Evolutionary conservation across 2,888 invertebrate genomes (phyloP).

Genomic region (Caenorhabditis sp.): DNA sequence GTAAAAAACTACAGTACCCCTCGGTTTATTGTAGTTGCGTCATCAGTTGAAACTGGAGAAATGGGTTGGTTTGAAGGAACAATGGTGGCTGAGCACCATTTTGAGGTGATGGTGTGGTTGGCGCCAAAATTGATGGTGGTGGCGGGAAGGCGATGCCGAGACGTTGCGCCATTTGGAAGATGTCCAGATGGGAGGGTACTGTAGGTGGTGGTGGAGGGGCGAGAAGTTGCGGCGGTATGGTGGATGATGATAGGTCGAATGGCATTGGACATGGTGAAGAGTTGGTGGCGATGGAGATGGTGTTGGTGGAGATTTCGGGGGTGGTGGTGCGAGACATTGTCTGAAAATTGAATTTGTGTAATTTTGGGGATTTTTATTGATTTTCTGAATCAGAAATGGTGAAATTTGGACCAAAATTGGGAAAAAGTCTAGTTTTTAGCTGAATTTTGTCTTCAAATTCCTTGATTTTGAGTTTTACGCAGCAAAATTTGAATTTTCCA

Average conservation of each 20-base stretch:
- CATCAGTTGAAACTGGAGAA: not conserved
- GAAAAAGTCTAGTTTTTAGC: too few species aligned
- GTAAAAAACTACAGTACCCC: too few species aligned
- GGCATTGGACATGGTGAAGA: slow-evolving; percentile 3
- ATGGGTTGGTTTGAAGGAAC: too few species aligned
- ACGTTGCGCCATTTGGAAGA: slow-evolving; percentile 28
- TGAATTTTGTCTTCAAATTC: too few species aligned
- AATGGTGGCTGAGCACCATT: too few species aligned
- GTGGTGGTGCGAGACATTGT: slow-evolving; percentile 23
- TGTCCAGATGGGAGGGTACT: slow-evolving; percentile 9
- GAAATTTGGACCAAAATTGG: too few species aligned
- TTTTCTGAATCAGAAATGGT: too few species aligned
- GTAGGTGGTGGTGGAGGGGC: slow-evolving; percentile 1
- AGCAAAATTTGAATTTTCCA: too few species aligned
- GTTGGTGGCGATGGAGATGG: not conserved
- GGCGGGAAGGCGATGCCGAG: slow-evolving; percentile 25
- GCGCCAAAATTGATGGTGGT: not conserved
- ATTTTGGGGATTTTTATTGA: too few species aligned
- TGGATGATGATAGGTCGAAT: not conserved
- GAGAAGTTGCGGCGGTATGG: not conserved
- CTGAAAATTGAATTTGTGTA: too few species aligned
- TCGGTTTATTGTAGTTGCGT: slow-evolving; percentile 1
- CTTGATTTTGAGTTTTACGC: too few species aligned
- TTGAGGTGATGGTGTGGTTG: too few species aligned
- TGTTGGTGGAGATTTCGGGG: slow-evolving; percentile 9